Conservation (phyloP, 37 sponge, comb jelly and placozoan genomes). For the Aplysina aerophoba region DNA sequence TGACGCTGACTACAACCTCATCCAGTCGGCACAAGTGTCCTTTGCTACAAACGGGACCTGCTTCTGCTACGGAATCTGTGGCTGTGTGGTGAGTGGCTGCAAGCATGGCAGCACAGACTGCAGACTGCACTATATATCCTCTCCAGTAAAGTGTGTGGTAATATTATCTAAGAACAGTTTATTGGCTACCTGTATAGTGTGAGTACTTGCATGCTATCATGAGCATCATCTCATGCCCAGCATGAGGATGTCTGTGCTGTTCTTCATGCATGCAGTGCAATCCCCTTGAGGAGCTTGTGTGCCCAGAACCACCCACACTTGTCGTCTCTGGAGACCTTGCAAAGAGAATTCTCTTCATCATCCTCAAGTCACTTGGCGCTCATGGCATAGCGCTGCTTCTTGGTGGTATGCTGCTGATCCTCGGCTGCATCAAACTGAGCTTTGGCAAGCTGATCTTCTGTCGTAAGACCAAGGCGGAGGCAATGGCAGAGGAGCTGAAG, state of each 20-base stretch:
- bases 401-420: constrained; percentile 54
- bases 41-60: constrained; percentile 69
- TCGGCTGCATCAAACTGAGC: constrained; percentile 67
- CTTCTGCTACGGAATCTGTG: constrained; percentile 82
- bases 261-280: not conserved
- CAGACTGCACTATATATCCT: not conserved
- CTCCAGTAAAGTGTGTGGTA: too few species aligned
- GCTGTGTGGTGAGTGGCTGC: constrained; percentile 61
- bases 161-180: too few species aligned
- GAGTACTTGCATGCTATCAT: too few species aligned
- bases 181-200: too few species aligned
- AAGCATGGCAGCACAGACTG: too few species aligned
- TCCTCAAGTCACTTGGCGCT: constrained; percentile 57
- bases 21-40: constrained; percentile 61
- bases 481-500: constrained; percentile 46
- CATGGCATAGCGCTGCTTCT: constrained; percentile 65
- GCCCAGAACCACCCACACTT: constrained; percentile 48
- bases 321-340: constrained; percentile 16
- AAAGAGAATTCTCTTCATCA: constrained; percentile 31
- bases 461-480: constrained; percentile 73
- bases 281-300: constrained; percentile 28
- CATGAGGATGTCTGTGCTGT: not conserved
- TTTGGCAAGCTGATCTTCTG: constrained; percentile 75
- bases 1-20: constrained; percentile 64
- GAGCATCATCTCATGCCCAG: too few species aligned